These are phyloP conservation scores for Centroberyx gerrardi DNA, from an alignment of 2,797 vertebrate genomes.

Conservation along the genomic window DNA sequence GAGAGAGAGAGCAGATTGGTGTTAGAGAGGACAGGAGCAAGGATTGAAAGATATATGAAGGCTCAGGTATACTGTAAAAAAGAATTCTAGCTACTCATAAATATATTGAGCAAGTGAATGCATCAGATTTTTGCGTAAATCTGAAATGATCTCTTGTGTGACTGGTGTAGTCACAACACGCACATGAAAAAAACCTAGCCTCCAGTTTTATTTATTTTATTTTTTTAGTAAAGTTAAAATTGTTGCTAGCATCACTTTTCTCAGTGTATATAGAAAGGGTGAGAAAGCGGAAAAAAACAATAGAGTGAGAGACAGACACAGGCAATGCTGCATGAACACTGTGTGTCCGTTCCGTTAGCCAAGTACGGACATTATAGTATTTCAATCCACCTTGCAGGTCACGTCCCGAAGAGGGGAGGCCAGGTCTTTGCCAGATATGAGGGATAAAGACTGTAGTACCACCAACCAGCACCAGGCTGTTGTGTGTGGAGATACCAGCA, in stretches of 20 bases:
- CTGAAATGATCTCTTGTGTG: too few relatives aligned
- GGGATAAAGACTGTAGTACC: neutral
- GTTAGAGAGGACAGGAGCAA: neutral
- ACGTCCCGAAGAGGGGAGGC: slow-evolving; percentile 20
- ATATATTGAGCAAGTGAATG: slow-evolving; percentile 2
- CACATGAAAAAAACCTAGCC: too few relatives aligned
- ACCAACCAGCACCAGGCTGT: slow-evolving; percentile 2
- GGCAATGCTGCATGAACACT: slow-evolving; percentile 10
- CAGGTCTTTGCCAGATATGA: neutral
- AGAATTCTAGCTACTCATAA: neutral
- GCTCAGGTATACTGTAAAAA: neutral
- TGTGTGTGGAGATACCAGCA: slow-evolving; percentile 25
- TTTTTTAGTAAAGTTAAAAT: slow-evolving; percentile 4
- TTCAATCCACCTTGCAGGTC: neutral
- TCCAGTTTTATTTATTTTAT: neutral
- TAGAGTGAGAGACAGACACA: neutral
- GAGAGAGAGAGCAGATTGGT: neutral
- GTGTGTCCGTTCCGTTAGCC: neutral
- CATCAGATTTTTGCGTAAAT: neutral
- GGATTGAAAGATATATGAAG: neutral
- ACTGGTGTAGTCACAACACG: too few relatives aligned
- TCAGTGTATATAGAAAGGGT: neutral
- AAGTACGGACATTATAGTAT: neutral
- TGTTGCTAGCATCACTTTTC: slow-evolving; percentile 2
- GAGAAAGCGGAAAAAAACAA: neutral